Conservation (phyloP, 2,888 invertebrate genomes). For the Prosapia bicincta region DNA sequence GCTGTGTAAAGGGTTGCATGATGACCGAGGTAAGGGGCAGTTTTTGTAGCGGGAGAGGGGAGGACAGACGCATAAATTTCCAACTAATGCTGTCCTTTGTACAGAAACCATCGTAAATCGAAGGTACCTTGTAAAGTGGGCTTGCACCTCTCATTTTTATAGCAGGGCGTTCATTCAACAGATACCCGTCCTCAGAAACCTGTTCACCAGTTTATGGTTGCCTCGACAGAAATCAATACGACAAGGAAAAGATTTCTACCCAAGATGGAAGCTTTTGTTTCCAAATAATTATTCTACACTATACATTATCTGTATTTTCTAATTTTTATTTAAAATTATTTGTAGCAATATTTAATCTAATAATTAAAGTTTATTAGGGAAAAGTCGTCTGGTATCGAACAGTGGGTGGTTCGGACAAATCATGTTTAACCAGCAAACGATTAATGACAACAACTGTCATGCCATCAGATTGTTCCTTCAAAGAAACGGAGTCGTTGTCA, state of each 20-base stretch:
- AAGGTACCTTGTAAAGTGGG: not conserved
- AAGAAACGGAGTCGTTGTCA: too few species aligned
- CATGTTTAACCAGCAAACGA: too few species aligned
- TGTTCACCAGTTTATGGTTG: not conserved
- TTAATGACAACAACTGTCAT: too few species aligned
- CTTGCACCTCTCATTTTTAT: not conserved
- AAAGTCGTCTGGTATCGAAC: too few species aligned
- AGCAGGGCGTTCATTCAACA: not conserved
- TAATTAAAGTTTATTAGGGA: too few species aligned
- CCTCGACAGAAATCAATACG: not conserved
- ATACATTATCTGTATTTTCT: too few species aligned
- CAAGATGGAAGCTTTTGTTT: not conserved
- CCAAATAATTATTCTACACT: too few species aligned
- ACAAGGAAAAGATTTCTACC: not conserved
- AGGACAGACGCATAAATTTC: conserved; percentile 30
- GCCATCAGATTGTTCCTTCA: too few species aligned
- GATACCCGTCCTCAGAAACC: not conserved
- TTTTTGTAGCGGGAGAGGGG: not conserved
- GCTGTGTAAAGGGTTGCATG: not conserved
- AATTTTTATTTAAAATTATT: too few species aligned
- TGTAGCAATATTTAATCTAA: too few species aligned
- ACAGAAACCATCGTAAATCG: not conserved
- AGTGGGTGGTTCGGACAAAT: too few species aligned
- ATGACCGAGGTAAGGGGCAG: not conserved
- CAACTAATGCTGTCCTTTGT: conserved; percentile 21